Conservation (phyloP, 1,140 invertebrate species). For the Cotesia typhae region DNA sequence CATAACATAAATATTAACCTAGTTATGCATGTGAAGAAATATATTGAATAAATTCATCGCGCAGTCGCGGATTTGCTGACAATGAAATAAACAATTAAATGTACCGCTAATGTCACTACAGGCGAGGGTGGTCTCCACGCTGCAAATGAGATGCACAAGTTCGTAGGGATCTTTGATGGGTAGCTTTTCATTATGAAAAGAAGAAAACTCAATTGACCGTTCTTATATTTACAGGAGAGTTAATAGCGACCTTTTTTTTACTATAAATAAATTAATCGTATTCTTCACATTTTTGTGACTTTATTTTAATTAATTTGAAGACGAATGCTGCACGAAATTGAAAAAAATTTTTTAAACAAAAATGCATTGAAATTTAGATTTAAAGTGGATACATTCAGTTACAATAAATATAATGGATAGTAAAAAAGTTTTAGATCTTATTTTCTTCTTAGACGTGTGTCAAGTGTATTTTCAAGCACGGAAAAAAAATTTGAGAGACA, state of each 20-base stretch:
- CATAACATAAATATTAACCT: slow-evolving; percentile 51
- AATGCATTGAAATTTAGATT: neutral
- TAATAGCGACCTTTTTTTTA: slow-evolving; percentile 4
- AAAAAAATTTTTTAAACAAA: neutral
- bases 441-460: slow-evolving; percentile 58
- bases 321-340: too few species aligned
- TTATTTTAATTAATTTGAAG: too few species aligned
- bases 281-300: too few species aligned
- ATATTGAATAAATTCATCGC: slow-evolving; percentile 60
- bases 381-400: neutral
- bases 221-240: slow-evolving; percentile 34
- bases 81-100: slow-evolving; percentile 22
- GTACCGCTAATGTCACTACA: slow-evolving; percentile 5
- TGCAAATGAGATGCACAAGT: neutral
- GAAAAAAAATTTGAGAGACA: slow-evolving; percentile 45
- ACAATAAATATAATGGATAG: slow-evolving; percentile 42
- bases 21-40: slow-evolving; percentile 51
- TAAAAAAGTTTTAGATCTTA: slow-evolving; percentile 53
- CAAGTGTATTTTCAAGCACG: slow-evolving; percentile 54
- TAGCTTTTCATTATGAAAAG: slow-evolving; percentile 16
- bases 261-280: neutral
- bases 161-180: neutral
- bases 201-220: slow-evolving; percentile 25
- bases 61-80: slow-evolving; percentile 48
- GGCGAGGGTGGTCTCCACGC: neutral